Base-by-base conservation (phyloP, 2,888 invertebrate species). In the Amphimallon solstitiale region DNA sequence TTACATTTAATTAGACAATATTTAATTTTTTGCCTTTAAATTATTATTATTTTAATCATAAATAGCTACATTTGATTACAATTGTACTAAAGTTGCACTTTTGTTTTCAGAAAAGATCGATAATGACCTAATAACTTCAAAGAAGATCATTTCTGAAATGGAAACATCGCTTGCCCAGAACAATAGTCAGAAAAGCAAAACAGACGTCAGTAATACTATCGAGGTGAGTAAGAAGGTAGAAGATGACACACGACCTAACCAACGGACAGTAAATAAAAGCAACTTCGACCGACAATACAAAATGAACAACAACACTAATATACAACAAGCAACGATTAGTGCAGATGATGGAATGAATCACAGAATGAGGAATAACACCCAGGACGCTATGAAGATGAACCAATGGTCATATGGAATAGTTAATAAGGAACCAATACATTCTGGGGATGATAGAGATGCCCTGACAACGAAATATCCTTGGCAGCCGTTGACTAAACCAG, bases 101-200 rank as follows among this genome's bases (percentile, higher is more conserved):
- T 71, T 68, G n/a, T 74, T 76, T 73, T 43, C 73, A 81, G 80
- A 76, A 68, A 79, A 77, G 69, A 75, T 81, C 63, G 79, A 80
- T 69, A 72, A 70, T 46, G 80, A 80, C 65, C 66, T 81, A 52
- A 54, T 70, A 43, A 74, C 77, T 59, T 80, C 81, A 4, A 78
- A 76, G 68, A 73, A 75, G 68, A 70, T 81, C 5, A 66, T 80
- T 2, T 73, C 76, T 9, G 74, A 74, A 48, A 67, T 78, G 46
- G 48, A 70, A 40, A 43, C 61, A 34, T 17, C 56, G 45, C 45
- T 38, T 46, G 45, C 62, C 19, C 65, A 68, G 35, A 65, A 63
- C 67, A 6, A 37, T 19, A 46, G 43, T 19, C 6, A 48, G 23
- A 60, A 63, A 12, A 65, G 62, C 56, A 60, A 66, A 59, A 48